These are phyloP conservation scores for Linyphia triangularis DNA, from an alignment of 2,888 invertebrate species.

Conservation along the genomic window DNA sequence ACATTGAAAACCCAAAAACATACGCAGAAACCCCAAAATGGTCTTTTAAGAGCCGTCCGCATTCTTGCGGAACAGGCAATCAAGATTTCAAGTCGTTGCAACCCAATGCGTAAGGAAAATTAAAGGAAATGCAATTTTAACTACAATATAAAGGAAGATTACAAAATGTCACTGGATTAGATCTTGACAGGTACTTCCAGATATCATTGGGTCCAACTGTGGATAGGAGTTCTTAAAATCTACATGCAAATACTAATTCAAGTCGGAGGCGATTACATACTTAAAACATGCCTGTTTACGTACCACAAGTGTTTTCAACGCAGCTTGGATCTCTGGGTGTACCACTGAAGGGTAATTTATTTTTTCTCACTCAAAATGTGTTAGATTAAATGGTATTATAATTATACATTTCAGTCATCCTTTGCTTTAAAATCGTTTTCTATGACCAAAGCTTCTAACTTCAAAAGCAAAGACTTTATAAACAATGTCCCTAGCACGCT, in stretches of 20 bases:
- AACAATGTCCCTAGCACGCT: too few species aligned
- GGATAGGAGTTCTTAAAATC: background rate
- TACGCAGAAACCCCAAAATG: background rate
- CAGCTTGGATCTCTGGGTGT: constrained; percentile 18
- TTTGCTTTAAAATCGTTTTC: background rate
- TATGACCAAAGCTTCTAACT: background rate
- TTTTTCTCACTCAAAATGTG: background rate
- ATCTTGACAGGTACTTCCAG: background rate
- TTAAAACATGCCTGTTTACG: constrained; percentile 25
- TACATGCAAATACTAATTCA: background rate
- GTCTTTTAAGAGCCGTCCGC: background rate
- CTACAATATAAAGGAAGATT: background rate
- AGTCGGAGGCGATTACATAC: background rate
- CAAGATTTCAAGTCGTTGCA: background rate
- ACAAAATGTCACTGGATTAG: constrained; percentile 2
- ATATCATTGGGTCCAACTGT: background rate
- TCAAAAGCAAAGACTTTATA: too few species aligned
- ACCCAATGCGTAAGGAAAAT: background rate
- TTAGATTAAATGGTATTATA: background rate
- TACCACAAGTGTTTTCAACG: constrained; percentile 12
- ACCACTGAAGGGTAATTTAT: constrained; percentile 26
- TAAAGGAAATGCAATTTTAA: background rate
- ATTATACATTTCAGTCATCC: background rate
- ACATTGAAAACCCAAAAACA: background rate
- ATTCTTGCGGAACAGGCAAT: constrained; percentile 16